Conservation (phyloP, 1,140 invertebrate genomes). For the Papilio polytes region DNA sequence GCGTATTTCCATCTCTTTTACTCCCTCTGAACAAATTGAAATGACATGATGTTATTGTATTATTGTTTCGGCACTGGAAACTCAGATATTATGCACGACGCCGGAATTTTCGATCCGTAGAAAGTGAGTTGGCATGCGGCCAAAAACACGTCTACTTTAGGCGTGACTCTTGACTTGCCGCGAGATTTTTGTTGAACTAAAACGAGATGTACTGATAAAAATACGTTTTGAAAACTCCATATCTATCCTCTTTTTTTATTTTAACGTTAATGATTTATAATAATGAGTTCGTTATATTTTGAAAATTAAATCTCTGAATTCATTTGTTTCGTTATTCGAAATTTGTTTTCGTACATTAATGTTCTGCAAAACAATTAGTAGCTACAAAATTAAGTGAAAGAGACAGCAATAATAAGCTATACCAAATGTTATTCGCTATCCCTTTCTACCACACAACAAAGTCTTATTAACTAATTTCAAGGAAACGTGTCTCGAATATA, state of each 20-base stretch:
- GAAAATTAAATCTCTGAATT: too few species aligned
- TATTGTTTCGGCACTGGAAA: neutral
- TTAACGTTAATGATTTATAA: neutral
- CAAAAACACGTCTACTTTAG: constrained; percentile 31
- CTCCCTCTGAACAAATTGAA: neutral
- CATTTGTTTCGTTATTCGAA: too few species aligned
- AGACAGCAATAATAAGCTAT: neutral
- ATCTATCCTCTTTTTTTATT: neutral
- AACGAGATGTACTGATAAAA: neutral
- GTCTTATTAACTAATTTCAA: neutral
- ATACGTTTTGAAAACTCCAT: neutral
- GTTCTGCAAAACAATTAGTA: too few species aligned
- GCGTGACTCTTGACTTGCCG: constrained; percentile 21
- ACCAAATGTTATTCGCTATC: neutral
- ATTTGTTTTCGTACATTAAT: too few species aligned
- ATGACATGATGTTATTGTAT: neutral
- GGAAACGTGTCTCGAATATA: neutral
- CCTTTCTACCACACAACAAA: neutral
- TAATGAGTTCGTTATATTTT: too few species aligned
- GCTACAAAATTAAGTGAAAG: too few species aligned
- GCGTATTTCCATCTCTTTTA: neutral
- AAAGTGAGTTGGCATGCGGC: constrained; percentile 31
- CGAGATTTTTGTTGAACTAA: constrained; percentile 29
- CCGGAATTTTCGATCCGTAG: constrained; percentile 16
- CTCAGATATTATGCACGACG: neutral